Evolutionary conservation across 2,113 vertebrate genomes (phyloP).

Genomic region (Ginglymostoma cirratum): DNA sequence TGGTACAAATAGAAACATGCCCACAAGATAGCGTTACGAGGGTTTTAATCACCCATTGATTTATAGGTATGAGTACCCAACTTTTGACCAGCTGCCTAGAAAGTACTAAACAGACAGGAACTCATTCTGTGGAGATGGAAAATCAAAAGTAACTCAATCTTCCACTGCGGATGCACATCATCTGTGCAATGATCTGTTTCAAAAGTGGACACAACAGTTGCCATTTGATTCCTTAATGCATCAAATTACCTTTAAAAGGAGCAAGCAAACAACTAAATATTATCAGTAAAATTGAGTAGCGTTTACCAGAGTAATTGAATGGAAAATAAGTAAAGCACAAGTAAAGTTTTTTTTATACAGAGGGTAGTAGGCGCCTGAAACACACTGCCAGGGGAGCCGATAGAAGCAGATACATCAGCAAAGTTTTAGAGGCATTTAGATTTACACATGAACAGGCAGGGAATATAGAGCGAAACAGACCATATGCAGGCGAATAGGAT

Average conservation of each 20-base stretch:
- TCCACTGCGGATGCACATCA: background rate
- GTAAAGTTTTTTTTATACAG: too few relatives aligned
- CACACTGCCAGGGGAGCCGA: too few relatives aligned
- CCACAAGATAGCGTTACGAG: background rate
- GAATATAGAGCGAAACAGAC: too few relatives aligned
- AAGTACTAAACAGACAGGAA: background rate
- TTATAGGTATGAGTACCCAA: background rate
- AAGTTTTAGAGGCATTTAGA: too few relatives aligned
- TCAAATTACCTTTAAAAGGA: background rate
- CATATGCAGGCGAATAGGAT: too few relatives aligned
- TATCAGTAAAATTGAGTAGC: background rate
- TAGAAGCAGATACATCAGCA: too few relatives aligned
- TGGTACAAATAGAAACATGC: background rate
- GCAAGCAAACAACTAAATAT: background rate
- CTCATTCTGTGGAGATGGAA: background rate
- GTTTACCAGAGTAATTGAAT: background rate
- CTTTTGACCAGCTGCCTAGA: background rate
- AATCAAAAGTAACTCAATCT: background rate
- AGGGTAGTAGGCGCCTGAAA: too few relatives aligned
- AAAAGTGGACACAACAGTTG: background rate
- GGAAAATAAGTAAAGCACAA: background rate
- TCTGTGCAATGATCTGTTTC: background rate
- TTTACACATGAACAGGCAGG: too few relatives aligned
- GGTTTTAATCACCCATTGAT: background rate
- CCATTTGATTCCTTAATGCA: background rate